A percentile compares a stretch with the other conserved stretches of the same genome.
Evolutionary conservation across 2,888 invertebrate genomes (phyloP).

Genomic region (Cantharis rustica): DNA sequence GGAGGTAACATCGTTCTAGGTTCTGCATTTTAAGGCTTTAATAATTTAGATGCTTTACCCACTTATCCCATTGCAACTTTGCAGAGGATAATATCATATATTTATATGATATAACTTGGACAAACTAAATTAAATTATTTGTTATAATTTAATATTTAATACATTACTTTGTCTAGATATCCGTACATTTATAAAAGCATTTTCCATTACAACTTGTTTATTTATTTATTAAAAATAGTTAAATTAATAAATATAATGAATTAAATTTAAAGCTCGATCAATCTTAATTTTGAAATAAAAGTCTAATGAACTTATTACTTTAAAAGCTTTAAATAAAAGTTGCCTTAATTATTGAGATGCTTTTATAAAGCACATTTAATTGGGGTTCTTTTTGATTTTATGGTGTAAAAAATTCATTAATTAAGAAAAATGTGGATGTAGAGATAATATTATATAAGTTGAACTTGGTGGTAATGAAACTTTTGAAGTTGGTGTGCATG

Average conservation of each 20-base stretch:
- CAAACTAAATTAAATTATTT: too few relatives aligned
- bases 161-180: too few relatives aligned
- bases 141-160: too few relatives aligned
- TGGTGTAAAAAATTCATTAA: not conserved
- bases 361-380: not conserved
- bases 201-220: too few relatives aligned
- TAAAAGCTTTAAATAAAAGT: not conserved
- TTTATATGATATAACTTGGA: too few relatives aligned
- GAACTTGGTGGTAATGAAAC: not conserved
- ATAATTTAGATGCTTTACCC: too few relatives aligned
- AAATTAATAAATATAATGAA: too few relatives aligned
- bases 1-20: too few relatives aligned
- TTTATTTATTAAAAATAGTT: not conserved
- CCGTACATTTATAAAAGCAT: too few relatives aligned
- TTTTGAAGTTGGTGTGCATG: not conserved
- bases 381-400: not conserved
- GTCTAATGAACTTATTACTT: not conserved
- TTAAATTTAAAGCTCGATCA: not conserved
- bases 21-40: too few relatives aligned
- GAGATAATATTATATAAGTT: not conserved
- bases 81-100: too few relatives aligned
- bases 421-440: not conserved
- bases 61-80: too few relatives aligned
- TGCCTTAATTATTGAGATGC: not conserved
- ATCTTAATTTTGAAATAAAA: not conserved